Evolutionary conservation across 2,113 vertebrate genomes (phyloP).

Genomic region (Nothocercus julius): DNA sequence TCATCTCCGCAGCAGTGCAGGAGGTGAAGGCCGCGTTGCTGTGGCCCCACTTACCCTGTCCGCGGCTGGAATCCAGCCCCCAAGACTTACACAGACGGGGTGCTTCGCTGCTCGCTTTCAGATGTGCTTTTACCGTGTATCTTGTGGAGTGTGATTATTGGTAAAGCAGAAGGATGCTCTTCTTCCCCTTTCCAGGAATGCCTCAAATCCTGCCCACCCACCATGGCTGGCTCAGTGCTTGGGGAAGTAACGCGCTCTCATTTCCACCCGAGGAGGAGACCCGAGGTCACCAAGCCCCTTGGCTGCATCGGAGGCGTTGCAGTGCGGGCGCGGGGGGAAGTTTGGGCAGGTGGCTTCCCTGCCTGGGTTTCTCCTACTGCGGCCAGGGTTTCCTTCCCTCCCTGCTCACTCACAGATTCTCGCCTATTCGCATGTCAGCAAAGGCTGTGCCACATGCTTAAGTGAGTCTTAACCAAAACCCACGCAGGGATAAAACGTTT

Average conservation of each 20-base stretch:
- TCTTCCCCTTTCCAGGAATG: slow-evolving; percentile 12
- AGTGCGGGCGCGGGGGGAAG: too few species aligned
- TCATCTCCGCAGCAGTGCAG: slow-evolving; percentile 32
- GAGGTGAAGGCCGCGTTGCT: neutral
- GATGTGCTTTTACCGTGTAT: fast-evolving
- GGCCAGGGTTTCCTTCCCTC: neutral
- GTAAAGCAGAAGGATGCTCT: neutral
- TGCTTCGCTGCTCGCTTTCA: neutral
- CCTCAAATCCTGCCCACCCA: fast-evolving
- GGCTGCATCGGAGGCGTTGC: neutral
- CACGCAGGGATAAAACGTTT: neutral
- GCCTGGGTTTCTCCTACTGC: neutral
- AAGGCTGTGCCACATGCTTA: neutral
- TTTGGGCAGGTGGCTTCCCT: too few species aligned
- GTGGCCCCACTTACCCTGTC: neutral
- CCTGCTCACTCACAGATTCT: neutral
- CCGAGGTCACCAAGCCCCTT: neutral
- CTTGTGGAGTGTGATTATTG: neutral
- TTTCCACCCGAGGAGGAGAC: neutral
- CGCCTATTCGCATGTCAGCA: neutral
- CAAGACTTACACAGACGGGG: neutral
- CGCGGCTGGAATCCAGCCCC: neutral
- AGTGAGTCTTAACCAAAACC: neutral
- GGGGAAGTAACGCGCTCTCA: neutral
- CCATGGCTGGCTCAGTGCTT: fast-evolving